Evolutionary conservation across 2,888 invertebrate genomes (phyloP), one percentile per base, ranked within the genome.

Genomic region (Cephus pulcher): DNA sequence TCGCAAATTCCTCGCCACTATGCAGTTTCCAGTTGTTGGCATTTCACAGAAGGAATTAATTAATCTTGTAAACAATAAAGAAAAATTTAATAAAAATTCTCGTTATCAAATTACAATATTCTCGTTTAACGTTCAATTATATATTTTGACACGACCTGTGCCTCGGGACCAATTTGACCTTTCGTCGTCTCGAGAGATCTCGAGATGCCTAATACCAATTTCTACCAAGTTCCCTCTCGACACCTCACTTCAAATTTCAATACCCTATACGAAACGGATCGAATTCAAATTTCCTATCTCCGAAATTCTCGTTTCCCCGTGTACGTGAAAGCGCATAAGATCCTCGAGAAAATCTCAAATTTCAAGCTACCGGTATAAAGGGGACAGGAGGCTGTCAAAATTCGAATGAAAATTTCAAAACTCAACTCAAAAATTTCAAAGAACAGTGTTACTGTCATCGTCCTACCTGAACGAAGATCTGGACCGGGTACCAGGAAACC

Each of bases 401-500:
- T 56, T 9, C 2, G 2, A 2, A 56, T 23, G 9, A 56, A 56
- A 56, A 56, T 23, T 78, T 77, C 0, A 15, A 9, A 30, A 71
- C n/a, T n/a, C n/a, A n/a, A n/a, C n/a, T n/a, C n/a, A n/a, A n/a
- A n/a, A n/a, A n/a, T n/a, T n/a, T n/a, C n/a, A 1, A 6, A 70
- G 4, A 35, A 35, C 11, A 23, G 4, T 12, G 12, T 35, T 74
- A 11, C 30, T 34, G 1, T 9, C 1, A 2, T 11, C 4, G 4
- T 23, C 11, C 12, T 71, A 32, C 71, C 71, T 32, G 30, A 71
- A 71, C 2, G 71, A 32, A 33, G 71, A 34, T 71, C 71, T 34
- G 56, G 23, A 1, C n/a, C 34, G 6, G 35, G 74, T 37, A 35
- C 23, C 34, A 30, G 74, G 74, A 35, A 74, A 78, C 79, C 79